A percentile compares a stretch with the other conserved stretches of the same genome.
These are phyloP conservation scores for Apodemus speciosus DNA, from an alignment of 2,113 vertebrate species.

Conservation along the genomic window DNA sequence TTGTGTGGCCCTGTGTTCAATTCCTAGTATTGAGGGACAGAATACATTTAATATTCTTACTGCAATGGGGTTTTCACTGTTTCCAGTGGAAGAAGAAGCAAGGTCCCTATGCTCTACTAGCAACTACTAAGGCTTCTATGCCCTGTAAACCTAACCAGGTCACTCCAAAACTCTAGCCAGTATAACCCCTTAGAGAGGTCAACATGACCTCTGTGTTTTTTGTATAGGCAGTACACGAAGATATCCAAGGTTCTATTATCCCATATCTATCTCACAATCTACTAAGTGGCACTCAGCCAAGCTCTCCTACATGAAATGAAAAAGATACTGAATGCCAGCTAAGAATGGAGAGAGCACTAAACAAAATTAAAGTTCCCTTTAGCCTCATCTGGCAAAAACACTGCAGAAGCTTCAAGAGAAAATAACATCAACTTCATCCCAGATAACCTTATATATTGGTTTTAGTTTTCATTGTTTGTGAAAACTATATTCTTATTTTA, in stretches of 20 bases:
- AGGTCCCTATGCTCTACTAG: not conserved
- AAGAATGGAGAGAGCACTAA: slow-evolving; percentile 16
- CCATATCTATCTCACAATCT: not conserved
- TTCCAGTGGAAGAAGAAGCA: slow-evolving; percentile 20
- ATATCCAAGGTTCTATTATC: slow-evolving; percentile 29
- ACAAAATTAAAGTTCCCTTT: slow-evolving; percentile 62
- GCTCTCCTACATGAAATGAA: slow-evolving; percentile 49
- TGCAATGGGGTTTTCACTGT: not conserved
- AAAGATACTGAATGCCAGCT: slow-evolving; percentile 37
- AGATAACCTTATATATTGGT: slow-evolving; percentile 11
- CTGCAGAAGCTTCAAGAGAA: not conserved
- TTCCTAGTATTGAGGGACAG: not conserved
- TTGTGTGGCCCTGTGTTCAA: not conserved
- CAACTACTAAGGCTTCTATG: not conserved
- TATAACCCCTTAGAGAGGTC: not conserved
- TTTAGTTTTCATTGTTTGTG: not conserved
- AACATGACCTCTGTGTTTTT: slow-evolving; percentile 1
- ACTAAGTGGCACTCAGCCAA: slow-evolving; percentile 37
- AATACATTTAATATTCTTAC: not conserved
- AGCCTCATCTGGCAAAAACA: slow-evolving; percentile 44
- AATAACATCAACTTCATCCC: slow-evolving; percentile 27
- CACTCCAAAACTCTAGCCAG: slow-evolving; percentile 10
- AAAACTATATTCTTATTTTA: slow-evolving; percentile 23
- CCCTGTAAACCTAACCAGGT: not conserved
- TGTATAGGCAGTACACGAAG: not conserved